phyloP scores from a whole-genome alignment of 2,113 vertebrate species.

The Caretta caretta region DNA sequence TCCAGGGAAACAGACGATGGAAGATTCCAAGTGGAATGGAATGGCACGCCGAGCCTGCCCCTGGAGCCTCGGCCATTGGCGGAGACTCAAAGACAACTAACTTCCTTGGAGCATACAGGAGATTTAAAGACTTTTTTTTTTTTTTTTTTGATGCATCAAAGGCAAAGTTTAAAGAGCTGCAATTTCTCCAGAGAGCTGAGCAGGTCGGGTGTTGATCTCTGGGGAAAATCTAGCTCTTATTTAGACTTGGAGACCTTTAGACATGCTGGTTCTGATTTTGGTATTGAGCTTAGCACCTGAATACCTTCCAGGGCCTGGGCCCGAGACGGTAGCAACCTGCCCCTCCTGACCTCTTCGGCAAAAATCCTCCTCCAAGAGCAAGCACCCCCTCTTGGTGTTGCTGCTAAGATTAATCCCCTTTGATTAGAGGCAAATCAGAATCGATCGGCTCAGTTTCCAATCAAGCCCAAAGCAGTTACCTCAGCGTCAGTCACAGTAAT shows the following conservation, averaged over 20 bases:
- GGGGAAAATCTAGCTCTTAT: neutral
- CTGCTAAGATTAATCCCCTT: neutral
- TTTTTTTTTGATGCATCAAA: no score
- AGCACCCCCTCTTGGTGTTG: neutral
- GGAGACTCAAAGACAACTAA: neutral
- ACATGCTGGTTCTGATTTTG: neutral
- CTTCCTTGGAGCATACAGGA: neutral
- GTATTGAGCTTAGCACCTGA: neutral
- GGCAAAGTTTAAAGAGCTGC: no score
- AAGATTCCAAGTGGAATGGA: neutral
- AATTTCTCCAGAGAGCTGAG: neutral
- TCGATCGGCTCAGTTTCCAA: neutral
- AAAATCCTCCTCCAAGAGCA: neutral
- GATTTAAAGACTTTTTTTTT: no score
- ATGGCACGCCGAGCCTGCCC: neutral
- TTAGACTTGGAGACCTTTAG: neutral
- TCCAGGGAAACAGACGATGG: neutral
- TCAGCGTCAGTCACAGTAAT: fast-evolving
- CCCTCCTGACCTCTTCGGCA: neutral
- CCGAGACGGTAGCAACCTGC: neutral
- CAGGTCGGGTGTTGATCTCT: no score
- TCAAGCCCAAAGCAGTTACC: neutral
- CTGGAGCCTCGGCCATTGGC: no score
- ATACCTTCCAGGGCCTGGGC: neutral
- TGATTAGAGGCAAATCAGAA: neutral